Conservation (phyloP, 2,888 invertebrate species). For the Labia minor region DNA sequence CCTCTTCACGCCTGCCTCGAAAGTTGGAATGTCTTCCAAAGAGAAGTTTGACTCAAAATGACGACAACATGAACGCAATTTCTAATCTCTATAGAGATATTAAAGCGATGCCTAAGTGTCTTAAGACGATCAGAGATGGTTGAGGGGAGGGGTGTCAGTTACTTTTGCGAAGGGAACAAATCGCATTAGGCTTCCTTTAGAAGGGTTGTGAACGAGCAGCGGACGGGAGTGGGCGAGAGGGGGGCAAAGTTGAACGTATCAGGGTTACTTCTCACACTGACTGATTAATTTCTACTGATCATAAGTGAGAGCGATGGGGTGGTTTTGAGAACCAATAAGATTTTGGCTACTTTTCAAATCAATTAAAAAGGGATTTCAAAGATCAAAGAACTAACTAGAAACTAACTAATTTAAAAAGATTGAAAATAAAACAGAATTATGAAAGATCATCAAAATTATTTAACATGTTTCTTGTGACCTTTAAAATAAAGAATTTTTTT, state of each 20-base stretch:
- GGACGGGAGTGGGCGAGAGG: too few relatives aligned
- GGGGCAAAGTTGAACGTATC: background rate
- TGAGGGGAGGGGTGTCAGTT: background rate
- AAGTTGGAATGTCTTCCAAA: background rate
- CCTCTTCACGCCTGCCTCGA: background rate
- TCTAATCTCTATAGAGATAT: constrained; percentile 7
- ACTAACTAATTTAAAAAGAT: too few relatives aligned
- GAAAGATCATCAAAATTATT: too few relatives aligned
- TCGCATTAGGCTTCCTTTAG: background rate
- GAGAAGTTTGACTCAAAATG: constrained; percentile 13
- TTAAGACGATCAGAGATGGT: background rate
- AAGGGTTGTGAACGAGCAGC: background rate
- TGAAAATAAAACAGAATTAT: too few relatives aligned
- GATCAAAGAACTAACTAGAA: too few relatives aligned
- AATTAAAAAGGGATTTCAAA: too few relatives aligned
- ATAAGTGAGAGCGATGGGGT: background rate
- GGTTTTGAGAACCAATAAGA: too few relatives aligned
- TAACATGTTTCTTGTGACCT: too few relatives aligned
- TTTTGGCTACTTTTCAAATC: too few relatives aligned
- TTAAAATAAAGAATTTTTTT: too few relatives aligned
- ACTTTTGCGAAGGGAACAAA: background rate
- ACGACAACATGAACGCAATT: background rate
- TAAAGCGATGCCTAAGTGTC: constrained; percentile 2
- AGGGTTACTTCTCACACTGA: background rate
- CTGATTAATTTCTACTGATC: background rate